A percentile compares a stretch with the other conserved stretches of the same genome.
Conservation (phyloP, 2,113 vertebrate genomes). For the Athene cunicularia region DNA sequence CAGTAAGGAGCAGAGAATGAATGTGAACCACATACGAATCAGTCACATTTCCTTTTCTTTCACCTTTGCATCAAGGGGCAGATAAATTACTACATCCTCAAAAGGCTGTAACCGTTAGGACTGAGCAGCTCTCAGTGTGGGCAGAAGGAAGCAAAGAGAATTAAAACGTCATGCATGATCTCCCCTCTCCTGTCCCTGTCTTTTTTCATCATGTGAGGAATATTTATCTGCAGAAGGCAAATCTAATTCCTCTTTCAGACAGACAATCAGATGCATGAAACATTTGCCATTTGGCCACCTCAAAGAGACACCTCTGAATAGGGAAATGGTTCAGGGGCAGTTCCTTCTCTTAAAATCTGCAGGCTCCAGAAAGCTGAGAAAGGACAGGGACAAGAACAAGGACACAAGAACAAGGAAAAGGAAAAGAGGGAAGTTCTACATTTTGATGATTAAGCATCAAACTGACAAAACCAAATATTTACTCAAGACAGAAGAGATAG, state of each 20-base stretch:
- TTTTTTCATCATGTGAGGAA: neutral
- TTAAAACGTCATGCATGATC: neutral
- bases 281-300: neutral
- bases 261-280: neutral
- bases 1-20: neutral
- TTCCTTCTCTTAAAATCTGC: neutral
- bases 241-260: neutral
- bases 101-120: neutral
- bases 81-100: neutral
- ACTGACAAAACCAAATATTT: neutral
- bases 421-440: neutral
- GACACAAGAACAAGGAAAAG: neutral
- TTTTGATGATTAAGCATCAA: neutral
- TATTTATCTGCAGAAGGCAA: neutral
- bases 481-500: neutral
- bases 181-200: neutral
- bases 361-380: neutral
- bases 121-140: neutral
- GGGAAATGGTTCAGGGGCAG: neutral
- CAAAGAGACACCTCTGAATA: neutral
- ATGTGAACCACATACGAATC: neutral
- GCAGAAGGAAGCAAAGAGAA: neutral
- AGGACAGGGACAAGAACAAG: rapidly evolving
- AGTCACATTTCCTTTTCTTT: neutral
- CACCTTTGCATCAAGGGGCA: neutral